Evolutionary conservation across 2,888 invertebrate genomes (phyloP).

Genomic region (Heliconius cydno): DNA sequence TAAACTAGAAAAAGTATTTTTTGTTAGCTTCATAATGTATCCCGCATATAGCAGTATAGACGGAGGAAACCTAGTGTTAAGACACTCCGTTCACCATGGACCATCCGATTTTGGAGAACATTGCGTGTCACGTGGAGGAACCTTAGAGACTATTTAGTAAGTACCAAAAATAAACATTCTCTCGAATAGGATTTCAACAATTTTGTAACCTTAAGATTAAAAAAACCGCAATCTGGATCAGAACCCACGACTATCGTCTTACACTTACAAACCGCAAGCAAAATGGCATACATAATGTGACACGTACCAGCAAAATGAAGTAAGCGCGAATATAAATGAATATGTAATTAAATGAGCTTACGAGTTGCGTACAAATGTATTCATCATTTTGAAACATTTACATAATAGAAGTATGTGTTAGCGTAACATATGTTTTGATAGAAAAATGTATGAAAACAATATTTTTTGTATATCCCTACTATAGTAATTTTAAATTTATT

Average conservation of each 20-base stretch:
- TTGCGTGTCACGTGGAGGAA: no score
- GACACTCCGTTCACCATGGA: not conserved
- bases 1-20: no score
- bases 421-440: not conserved
- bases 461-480: not conserved
- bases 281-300: not conserved
- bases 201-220: no score
- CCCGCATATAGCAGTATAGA: not conserved
- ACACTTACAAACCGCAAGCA: not conserved
- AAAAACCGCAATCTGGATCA: not conserved
- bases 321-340: conserved; percentile 13
- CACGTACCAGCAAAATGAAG: not conserved
- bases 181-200: no score
- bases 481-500: not conserved
- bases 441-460: not conserved
- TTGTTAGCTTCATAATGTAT: not conserved
- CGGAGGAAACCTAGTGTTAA: not conserved
- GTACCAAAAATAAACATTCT: not conserved
- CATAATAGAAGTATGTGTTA: not conserved
- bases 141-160: not conserved
- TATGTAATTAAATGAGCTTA: conserved; percentile 16
- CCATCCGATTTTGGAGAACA: no score
- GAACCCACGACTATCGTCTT: not conserved
- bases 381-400: conserved; percentile 7
- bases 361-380: conserved; percentile 17